phyloP scores from a whole-genome alignment of 2,888 invertebrate species.

The Drosophila rubida region DNA sequence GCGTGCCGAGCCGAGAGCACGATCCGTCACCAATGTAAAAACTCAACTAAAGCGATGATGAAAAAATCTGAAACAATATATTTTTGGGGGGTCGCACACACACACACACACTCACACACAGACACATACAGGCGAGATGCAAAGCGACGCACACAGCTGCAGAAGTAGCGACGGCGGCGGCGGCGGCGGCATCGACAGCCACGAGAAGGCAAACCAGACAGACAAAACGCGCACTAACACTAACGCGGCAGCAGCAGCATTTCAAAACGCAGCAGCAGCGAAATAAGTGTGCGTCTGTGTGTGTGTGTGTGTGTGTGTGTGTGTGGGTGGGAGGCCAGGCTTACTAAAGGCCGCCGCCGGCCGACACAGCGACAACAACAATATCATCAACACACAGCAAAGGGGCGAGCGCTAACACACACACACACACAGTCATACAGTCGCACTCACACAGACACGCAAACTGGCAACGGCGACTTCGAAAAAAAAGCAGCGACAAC shows the following conservation, averaged over 20 bases:
- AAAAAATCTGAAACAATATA: constrained; percentile 86
- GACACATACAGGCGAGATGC: constrained; percentile 50
- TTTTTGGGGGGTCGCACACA: constrained; percentile 82
- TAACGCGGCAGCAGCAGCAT: constrained; percentile 45
- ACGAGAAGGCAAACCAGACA: constrained; percentile 68
- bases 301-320: constrained; percentile 44
- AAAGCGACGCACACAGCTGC: constrained; percentile 56
- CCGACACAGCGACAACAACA: constrained; percentile 60
- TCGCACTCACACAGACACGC: constrained; percentile 36
- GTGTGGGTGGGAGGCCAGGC: constrained; percentile 69
- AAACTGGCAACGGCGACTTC: constrained; percentile 45
- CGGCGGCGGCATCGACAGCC: constrained; percentile 71
- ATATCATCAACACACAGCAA: constrained; percentile 41
- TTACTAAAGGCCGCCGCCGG: constrained; percentile 80
- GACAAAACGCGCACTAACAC: constrained; percentile 78
- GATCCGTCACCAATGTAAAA: constrained; percentile 86
- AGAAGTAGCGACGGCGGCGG: constrained; percentile 31
- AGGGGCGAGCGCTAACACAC: constrained; percentile 49
- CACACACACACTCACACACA: constrained; percentile 58
- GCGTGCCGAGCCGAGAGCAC: constrained; percentile 82
- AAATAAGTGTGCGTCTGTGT: constrained; percentile 30
- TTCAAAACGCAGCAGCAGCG: constrained; percentile 73
- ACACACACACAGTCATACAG: constrained; percentile 42
- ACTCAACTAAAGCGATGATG: constrained; percentile 85
- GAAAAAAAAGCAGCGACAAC: constrained; percentile 60